Conservation (phyloP, 2,888 invertebrate genomes). For the Erebia aethiops region DNA sequence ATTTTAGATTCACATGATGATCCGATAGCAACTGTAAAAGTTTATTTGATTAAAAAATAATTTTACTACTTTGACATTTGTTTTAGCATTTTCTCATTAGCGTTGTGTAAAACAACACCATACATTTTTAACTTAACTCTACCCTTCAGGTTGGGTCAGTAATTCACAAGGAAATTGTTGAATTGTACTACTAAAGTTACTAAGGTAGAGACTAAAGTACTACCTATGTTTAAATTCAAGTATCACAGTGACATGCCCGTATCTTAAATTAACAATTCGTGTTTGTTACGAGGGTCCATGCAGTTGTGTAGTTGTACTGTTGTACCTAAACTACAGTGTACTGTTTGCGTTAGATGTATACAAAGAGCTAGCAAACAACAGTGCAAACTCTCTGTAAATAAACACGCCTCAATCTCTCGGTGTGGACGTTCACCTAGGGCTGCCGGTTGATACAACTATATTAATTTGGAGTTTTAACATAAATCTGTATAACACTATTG, state of each 20-base stretch:
- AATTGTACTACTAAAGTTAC: not conserved
- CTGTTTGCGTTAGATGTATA: conserved; percentile 19
- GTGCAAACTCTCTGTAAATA: conserved; percentile 68
- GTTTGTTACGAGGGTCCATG: conserved; percentile 23
- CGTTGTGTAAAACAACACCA: too few species aligned
- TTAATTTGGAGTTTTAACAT: conserved; percentile 8
- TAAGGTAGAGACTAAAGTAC: not conserved
- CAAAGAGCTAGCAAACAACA: conserved; percentile 64
- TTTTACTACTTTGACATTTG: too few species aligned
- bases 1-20: too few species aligned
- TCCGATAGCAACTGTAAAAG: too few species aligned
- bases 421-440: conserved; percentile 38
- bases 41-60: too few species aligned
- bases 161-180: too few species aligned
- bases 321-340: conserved; percentile 41
- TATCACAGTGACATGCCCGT: conserved; percentile 7
- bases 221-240: conserved; percentile 3
- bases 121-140: too few species aligned
- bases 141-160: too few species aligned
- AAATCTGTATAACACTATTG: not conserved
- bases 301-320: conserved; percentile 29
- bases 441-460: conserved; percentile 13
- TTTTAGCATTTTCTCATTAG: too few species aligned
- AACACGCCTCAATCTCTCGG: conserved; percentile 54
- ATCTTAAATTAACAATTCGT: conserved; percentile 34